Base-by-base conservation (phyloP, 53 echinoderm and acorn worm genomes). In the Antedon mediterranea region DNA sequence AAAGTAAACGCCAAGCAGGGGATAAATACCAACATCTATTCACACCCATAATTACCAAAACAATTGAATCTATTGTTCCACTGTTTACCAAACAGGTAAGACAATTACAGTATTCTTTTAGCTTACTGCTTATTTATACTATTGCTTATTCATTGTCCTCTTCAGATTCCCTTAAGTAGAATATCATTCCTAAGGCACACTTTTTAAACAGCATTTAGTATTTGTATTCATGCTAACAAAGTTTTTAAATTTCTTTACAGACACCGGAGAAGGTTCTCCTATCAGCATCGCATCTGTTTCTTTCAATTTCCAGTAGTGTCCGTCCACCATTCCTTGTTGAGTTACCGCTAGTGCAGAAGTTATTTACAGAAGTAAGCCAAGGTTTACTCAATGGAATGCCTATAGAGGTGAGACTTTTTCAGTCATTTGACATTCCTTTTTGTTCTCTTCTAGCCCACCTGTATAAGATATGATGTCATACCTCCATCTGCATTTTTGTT, bases 311-410 rank as follows among this genome's bases (percentile, higher is more conserved):
- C 74, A 91, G 89, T 23, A 97, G 92, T 15, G 84, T 95, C 42
- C 79, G 97, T 29, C 97, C 97, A n/a, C 79, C 88, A 20, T 97
- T 97, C 71, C 90, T 97, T 43, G 82, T 97, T 26, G 87, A 88
- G 71, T 86, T 97, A 34, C 82, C 92, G 13, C 82, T 85, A n/a
- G 84, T 92, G 43, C 97, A 97, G 90, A 82, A 80, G 42, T 75
- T 97, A 34, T 97, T 89, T 81, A 97, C 92, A 42, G 97, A 97
- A 74, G 97, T 97, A 82, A 97, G 97, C 70, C 84, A 84, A 26
- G 97, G 97, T 23, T 97, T 90, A 30, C 79, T 97, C 28, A 72
- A 81, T 14, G 85, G 87, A 7, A 86, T 87, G 26, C 92, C 85
- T 30, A 90, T 86, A 27, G 92, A 97, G 77, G 97, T 92, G 78